Evolutionary conservation across 1,140 invertebrate genomes (phyloP).

Genomic region (Drosophila simulans): DNA sequence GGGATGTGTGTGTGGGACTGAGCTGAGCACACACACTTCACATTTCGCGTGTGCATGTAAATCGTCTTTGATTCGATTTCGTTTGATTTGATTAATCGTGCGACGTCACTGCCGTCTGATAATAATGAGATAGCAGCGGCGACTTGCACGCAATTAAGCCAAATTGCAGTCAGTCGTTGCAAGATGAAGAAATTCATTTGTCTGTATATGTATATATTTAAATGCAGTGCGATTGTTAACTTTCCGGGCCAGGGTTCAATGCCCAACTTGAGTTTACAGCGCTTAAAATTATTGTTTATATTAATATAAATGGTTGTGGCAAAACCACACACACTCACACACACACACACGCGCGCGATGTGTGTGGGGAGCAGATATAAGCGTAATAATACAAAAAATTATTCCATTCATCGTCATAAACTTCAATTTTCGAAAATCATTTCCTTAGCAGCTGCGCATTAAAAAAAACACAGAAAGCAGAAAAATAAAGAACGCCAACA

Average conservation of each 20-base stretch:
- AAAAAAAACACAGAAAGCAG: conserved; percentile 48
- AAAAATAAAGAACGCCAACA: conserved; percentile 50
- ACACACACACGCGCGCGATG: conserved; percentile 6
- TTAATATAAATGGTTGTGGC: conserved; percentile 75
- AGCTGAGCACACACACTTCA: conserved; percentile 15
- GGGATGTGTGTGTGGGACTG: conserved; percentile 1
- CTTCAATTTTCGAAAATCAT: conserved; percentile 84
- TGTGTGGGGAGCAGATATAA: conserved; percentile 27
- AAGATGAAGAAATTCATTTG: conserved; percentile 10
- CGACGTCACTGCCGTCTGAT: conserved; percentile 63
- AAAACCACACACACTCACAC: conserved; percentile 32
- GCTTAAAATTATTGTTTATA: conserved; percentile 72
- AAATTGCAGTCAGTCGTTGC: conserved; percentile 30
- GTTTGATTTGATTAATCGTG: conserved; percentile 82
- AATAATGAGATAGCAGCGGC: conserved; percentile 71
- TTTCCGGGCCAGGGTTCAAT: conserved; percentile 49
- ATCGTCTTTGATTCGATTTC: conserved; percentile 81
- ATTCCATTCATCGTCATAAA: conserved; percentile 84
- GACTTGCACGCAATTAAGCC: conserved; percentile 76
- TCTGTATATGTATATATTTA: conserved; percentile 20
- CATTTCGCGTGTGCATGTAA: conserved; percentile 66
- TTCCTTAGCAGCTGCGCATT: conserved; percentile 82
- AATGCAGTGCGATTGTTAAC: conserved; percentile 5
- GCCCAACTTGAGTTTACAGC: conserved; percentile 69
- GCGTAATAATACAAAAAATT: conserved; percentile 56